A percentile compares a stretch with the other conserved stretches of the same genome.
Evolutionary conservation across 2,797 vertebrate genomes (phyloP).

Genomic region (Crenichthys baileyi): DNA sequence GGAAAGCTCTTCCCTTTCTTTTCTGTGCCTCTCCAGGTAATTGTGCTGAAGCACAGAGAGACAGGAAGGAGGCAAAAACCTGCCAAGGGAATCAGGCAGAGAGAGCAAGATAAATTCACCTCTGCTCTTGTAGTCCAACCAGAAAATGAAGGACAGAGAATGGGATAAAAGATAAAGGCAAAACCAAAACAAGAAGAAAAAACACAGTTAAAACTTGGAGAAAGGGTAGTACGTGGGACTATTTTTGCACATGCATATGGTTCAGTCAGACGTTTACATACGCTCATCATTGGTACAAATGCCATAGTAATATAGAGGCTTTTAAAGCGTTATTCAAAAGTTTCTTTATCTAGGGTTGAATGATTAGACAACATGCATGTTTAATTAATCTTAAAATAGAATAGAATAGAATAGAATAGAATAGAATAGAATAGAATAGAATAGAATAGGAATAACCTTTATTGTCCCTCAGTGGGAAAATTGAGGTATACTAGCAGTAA

Average conservation of each 20-base stretch:
- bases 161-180: constrained; percentile 44
- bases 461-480: too few species aligned
- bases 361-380: background rate
- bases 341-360: too few species aligned
- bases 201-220: constrained; percentile 16
- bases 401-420: too few species aligned
- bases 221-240: constrained; percentile 28
- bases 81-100: constrained; percentile 51
- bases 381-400: background rate
- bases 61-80: constrained; percentile 56
- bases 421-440: too few species aligned
- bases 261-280: background rate
- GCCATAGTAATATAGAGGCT: too few species aligned
- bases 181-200: constrained; percentile 13
- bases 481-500: too few species aligned
- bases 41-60: constrained; percentile 67
- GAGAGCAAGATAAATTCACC: constrained; percentile 54
- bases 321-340: background rate
- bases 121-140: constrained; percentile 45
- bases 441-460: too few species aligned
- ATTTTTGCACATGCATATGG: background rate
- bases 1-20: constrained; percentile 70
- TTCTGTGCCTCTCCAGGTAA: constrained; percentile 69
- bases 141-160: constrained; percentile 58
- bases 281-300: constrained; percentile 6